These are phyloP conservation scores for Melipona bicolor DNA, from an alignment of 2,888 invertebrate genomes.

Conservation along the genomic window DNA sequence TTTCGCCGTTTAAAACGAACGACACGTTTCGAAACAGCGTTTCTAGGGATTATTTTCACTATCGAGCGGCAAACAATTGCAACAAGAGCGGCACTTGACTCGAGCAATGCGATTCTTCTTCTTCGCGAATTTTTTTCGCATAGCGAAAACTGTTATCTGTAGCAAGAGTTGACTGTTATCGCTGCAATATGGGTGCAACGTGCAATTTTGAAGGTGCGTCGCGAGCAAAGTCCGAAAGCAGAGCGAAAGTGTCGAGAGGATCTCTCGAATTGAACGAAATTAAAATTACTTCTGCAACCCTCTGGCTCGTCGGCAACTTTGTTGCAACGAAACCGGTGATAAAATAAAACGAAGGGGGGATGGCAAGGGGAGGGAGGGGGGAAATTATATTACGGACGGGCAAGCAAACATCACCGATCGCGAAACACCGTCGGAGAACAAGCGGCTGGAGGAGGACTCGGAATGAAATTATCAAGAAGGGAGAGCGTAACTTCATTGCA, in stretches of 20 bases:
- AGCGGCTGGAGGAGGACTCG: neutral
- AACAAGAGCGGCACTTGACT: neutral
- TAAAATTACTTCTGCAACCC: neutral
- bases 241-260: neutral
- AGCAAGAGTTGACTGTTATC: neutral
- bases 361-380: too few relatives aligned
- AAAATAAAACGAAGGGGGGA: neutral
- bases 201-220: neutral
- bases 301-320: neutral
- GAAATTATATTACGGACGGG: neutral
- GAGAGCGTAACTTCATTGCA: conserved; percentile 5
- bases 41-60: too few relatives aligned
- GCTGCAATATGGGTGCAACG: neutral
- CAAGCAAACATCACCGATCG: neutral
- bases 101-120: neutral
- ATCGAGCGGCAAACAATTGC: neutral
- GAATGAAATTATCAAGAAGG: neutral
- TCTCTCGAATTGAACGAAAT: neutral
- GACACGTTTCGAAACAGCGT: too few relatives aligned
- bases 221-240: neutral
- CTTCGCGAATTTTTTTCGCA: neutral
- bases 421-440: neutral
- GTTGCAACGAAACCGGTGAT: neutral
- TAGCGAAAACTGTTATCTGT: neutral
- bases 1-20: too few relatives aligned